Conservation (phyloP, 1,140 invertebrate genomes). For the Coboldia fuscipes region DNA sequence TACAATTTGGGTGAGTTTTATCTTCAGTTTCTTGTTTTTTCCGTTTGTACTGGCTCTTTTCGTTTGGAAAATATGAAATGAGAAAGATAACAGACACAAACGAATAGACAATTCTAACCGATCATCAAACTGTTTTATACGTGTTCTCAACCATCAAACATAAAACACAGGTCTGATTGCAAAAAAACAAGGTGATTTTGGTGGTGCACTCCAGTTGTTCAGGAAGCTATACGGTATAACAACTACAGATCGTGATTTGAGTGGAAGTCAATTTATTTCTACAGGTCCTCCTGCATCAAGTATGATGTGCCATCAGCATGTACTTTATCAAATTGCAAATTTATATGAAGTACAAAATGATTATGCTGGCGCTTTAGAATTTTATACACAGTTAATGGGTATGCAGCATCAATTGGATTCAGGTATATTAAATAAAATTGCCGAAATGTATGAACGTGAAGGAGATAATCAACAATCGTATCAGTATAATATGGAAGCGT, state of each 20-base stretch:
- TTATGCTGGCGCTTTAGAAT: constrained; percentile 54
- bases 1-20: constrained; percentile 81
- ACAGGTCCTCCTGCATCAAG: too few relatives aligned
- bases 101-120: too few relatives aligned
- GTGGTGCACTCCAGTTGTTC: constrained; percentile 61
- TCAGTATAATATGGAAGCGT: constrained; percentile 80
- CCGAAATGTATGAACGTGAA: constrained; percentile 61
- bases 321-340: constrained; percentile 68
- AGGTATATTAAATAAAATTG: constrained; percentile 57
- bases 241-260: constrained; percentile 12
- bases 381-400: constrained; percentile 67
- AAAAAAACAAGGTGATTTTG: constrained; percentile 43
- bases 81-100: too few relatives aligned
- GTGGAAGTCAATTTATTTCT: too few relatives aligned
- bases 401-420: constrained; percentile 55
- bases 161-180: constrained; percentile 54
- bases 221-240: constrained; percentile 40
- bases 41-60: too few relatives aligned
- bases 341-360: constrained; percentile 57
- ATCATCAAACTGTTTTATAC: too few relatives aligned
- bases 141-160: too few relatives aligned
- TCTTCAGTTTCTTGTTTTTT: too few relatives aligned
- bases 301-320: constrained; percentile 68
- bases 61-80: too few relatives aligned
- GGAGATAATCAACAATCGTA: constrained; percentile 83